Percentiles rank a stretch among this genome's conserved stretches.
These are phyloP conservation scores for Monarcha castaneiventris DNA, from an alignment of 2,113 vertebrate genomes.

Conservation along the genomic window DNA sequence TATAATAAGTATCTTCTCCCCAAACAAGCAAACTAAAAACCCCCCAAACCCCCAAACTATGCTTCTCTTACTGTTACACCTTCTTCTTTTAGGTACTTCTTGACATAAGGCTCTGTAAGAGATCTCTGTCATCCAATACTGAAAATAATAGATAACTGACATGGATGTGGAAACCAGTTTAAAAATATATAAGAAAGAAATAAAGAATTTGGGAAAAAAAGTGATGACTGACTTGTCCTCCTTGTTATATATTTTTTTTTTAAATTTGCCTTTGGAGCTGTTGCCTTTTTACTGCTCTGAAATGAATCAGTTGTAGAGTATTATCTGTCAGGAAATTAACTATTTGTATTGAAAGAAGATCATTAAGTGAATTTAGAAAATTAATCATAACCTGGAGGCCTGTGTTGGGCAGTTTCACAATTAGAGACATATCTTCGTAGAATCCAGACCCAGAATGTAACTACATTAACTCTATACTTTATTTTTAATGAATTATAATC, in stretches of 20 bases:
- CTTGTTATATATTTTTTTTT: background rate
- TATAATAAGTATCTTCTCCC: background rate
- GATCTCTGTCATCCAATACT: background rate
- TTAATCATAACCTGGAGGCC: background rate
- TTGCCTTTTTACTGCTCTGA: slow-evolving; percentile 15
- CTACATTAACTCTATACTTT: background rate
- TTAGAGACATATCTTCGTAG: background rate
- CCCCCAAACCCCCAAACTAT: background rate
- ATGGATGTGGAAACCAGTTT: background rate
- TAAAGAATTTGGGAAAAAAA: background rate
- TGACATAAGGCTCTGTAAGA: background rate
- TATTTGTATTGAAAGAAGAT: background rate
- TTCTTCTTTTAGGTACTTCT: background rate
- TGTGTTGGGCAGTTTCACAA: background rate
- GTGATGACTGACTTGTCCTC: background rate
- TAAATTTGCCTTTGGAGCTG: slow-evolving; percentile 7
- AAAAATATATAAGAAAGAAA: background rate
- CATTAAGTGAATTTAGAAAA: background rate
- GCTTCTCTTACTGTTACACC: background rate
- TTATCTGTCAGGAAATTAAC: slow-evolving; percentile 27
- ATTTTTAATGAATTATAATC: background rate
- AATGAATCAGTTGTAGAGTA: slow-evolving; percentile 32
- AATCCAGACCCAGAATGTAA: background rate
- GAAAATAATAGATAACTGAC: background rate
- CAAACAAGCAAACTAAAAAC: background rate